Evolutionary conservation across 2,888 invertebrate genomes (phyloP).

Genomic region (Hypolimnas misippus): DNA sequence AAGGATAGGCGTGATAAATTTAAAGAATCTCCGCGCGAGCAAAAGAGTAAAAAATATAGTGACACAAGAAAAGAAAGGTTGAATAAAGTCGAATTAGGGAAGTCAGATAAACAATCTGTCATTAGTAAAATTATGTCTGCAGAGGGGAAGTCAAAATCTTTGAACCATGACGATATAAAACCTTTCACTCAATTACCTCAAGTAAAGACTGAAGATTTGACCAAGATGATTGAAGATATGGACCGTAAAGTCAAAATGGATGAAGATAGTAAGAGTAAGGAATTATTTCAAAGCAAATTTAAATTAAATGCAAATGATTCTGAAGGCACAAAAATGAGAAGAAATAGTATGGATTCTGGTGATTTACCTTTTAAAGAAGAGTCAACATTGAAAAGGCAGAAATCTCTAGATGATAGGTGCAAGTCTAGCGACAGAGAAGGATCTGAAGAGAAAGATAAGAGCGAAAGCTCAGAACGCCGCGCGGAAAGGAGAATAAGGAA

Average conservation of each 20-base stretch:
- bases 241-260: slow-evolving; percentile 73
- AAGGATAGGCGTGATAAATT: slow-evolving; percentile 69
- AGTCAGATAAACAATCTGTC: slow-evolving; percentile 70
- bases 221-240: slow-evolving; percentile 75
- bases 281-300: slow-evolving; percentile 64
- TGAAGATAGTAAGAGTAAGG: slow-evolving; percentile 57
- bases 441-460: slow-evolving; percentile 79
- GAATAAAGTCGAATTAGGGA: slow-evolving; percentile 62
- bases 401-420: slow-evolving; percentile 83
- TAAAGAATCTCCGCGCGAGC: slow-evolving; percentile 75
- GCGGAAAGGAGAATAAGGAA: slow-evolving; percentile 86
- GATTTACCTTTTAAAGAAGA: slow-evolving; percentile 65
- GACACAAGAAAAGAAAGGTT: slow-evolving; percentile 77
- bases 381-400: slow-evolving; percentile 76
- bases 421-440: slow-evolving; percentile 82
- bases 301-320: slow-evolving; percentile 45
- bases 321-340: slow-evolving; percentile 57
- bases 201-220: slow-evolving; percentile 77
- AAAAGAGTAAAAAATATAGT: slow-evolving; percentile 78
- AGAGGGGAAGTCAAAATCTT: slow-evolving; percentile 66
- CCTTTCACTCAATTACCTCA: slow-evolving; percentile 80
- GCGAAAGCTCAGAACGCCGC: slow-evolving; percentile 81
- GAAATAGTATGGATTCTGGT: slow-evolving; percentile 72
- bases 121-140: slow-evolving; percentile 68
- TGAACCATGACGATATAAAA: slow-evolving; percentile 76